Percentiles rank a stretch among this genome's conserved stretches.
phyloP scores from a whole-genome alignment of 2,888 invertebrate genomes.

The Hirtodrosophila confusa region DNA sequence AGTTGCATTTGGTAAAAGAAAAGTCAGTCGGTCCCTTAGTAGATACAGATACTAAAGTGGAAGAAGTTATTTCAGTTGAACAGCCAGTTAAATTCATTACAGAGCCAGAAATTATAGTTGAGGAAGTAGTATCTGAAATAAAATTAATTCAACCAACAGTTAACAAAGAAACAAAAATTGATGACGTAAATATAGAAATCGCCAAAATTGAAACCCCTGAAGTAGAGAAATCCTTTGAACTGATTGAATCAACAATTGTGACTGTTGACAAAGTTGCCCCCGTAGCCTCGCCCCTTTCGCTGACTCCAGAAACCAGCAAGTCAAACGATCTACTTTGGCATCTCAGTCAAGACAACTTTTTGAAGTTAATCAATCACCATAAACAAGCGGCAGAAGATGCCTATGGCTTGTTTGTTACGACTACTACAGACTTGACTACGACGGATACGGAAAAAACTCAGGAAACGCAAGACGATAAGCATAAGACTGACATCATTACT shows the following conservation, averaged over 20 bases:
- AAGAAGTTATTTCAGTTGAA: constrained; percentile 10
- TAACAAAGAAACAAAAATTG: background rate
- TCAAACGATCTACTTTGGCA: constrained; percentile 57
- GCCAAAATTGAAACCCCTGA: background rate
- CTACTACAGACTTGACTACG: constrained; percentile 28
- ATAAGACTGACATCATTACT: constrained; percentile 78
- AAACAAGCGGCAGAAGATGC: constrained; percentile 40
- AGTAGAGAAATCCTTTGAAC: background rate
- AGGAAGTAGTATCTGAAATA: constrained; percentile 9
- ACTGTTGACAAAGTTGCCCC: constrained; percentile 2
- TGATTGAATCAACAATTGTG: background rate
- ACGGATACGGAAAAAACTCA: constrained; percentile 59
- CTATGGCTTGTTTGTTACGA: constrained; percentile 37
- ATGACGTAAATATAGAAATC: background rate
- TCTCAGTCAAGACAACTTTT: constrained; percentile 68
- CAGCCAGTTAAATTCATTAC: background rate
- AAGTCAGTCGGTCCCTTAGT: constrained; percentile 12
- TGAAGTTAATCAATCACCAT: constrained; percentile 49
- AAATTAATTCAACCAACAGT: constrained; percentile 1
- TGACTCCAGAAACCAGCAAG: constrained; percentile 7
- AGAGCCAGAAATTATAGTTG: constrained; percentile 11
- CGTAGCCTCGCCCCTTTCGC: constrained; percentile 6
- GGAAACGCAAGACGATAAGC: constrained; percentile 68
- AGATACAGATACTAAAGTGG: constrained; percentile 4
- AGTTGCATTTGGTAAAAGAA: constrained; percentile 80